A percentile compares a stretch with the other conserved stretches of the same genome.
Evolutionary conservation across 2,888 invertebrate genomes (phyloP).

Genomic region (Ochropleura leucogaster): DNA sequence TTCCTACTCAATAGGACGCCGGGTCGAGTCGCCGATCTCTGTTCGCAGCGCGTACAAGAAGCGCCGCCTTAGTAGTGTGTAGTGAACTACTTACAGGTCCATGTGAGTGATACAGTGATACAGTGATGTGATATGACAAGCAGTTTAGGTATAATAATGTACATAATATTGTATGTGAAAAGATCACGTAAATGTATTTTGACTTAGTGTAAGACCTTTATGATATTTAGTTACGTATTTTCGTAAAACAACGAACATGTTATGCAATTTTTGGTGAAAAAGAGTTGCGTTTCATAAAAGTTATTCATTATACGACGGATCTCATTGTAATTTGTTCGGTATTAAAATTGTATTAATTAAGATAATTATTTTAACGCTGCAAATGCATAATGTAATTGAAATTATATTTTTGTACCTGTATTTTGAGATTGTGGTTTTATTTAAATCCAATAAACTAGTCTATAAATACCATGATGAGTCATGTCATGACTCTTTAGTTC

Average conservation of each 20-base stretch:
- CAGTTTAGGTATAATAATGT: slow-evolving; percentile 44
- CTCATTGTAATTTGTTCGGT: slow-evolving; percentile 7
- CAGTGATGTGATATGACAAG: slow-evolving; percentile 81
- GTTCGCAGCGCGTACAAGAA: slow-evolving; percentile 81
- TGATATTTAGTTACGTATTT: slow-evolving; percentile 8
- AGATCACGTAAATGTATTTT: neutral
- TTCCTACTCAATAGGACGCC: slow-evolving; percentile 93
- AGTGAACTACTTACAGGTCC: slow-evolving; percentile 66
- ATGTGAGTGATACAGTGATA: slow-evolving; percentile 77
- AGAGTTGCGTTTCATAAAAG: neutral
- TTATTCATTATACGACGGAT: neutral
- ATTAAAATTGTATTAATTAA: neutral
- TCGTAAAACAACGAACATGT: slow-evolving; percentile 9
- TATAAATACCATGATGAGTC: neutral
- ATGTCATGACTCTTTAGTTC: no score
- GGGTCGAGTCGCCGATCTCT: slow-evolving; percentile 71
- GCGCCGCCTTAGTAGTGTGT: slow-evolving; percentile 81
- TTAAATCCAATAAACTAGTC: neutral
- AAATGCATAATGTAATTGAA: slow-evolving; percentile 1
- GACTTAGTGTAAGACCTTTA: neutral
- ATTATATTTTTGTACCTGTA: slow-evolving; percentile 39
- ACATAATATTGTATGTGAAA: slow-evolving; percentile 22
- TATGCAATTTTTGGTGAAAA: neutral
- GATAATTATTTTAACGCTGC: neutral
- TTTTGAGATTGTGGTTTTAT: slow-evolving; percentile 28